Percentiles rank a stretch among this genome's conserved stretches.
Evolutionary conservation across 2,797 vertebrate genomes (phyloP).

Genomic region (Micrastur ruficollis): DNA sequence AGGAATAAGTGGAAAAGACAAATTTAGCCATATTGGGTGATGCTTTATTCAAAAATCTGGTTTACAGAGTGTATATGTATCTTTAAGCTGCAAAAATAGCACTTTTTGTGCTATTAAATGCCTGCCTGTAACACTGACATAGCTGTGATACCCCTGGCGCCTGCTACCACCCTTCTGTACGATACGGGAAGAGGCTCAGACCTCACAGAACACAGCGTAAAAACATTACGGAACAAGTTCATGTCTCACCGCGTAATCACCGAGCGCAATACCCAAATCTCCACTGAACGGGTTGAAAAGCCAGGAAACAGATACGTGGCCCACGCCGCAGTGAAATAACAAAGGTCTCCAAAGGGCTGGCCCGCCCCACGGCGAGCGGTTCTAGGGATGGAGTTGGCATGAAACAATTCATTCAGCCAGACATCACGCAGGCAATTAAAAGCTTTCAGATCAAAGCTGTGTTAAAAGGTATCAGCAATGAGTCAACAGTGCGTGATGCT

Average conservation of each 20-base stretch:
- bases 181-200: neutral
- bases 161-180: neutral
- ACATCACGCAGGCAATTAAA: neutral
- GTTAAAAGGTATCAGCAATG: neutral
- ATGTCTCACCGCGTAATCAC: neutral
- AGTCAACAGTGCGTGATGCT: neutral
- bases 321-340: neutral
- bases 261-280: neutral
- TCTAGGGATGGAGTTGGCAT: neutral
- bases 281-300: neutral
- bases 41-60: neutral
- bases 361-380: neutral
- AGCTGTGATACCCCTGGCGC: neutral
- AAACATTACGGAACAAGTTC: neutral
- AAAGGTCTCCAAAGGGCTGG: neutral
- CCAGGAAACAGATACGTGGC: constrained; percentile 20
- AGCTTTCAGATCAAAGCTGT: neutral
- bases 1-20: constrained; percentile 7
- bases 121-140: rapidly evolving
- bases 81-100: neutral
- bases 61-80: neutral
- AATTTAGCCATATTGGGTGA: neutral
- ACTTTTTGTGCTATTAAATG: neutral
- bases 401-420: neutral
- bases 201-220: neutral